A percentile compares a stretch with the other conserved stretches of the same genome.
Conservation (phyloP, 2,797 vertebrate genomes). For the Rhinatrema bivittatum region DNA sequence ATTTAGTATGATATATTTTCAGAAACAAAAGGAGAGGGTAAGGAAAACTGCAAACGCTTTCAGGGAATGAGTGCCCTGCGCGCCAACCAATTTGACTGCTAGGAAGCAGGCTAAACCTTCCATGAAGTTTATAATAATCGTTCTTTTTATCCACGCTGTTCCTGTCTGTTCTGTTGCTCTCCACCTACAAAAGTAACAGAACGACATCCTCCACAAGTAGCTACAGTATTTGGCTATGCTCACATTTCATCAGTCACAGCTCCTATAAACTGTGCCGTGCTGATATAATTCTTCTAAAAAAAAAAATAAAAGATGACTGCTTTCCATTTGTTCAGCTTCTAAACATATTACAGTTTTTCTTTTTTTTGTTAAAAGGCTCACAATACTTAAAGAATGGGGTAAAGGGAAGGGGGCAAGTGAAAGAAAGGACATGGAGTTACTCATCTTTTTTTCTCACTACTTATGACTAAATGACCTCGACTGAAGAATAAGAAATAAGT, state of each 20-base stretch:
- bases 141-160: no score
- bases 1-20: no score
- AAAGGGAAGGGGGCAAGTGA: slow-evolving; percentile 16
- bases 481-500: slow-evolving; percentile 60
- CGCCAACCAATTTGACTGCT: no score
- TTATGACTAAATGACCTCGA: slow-evolving; percentile 43
- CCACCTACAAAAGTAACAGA: slow-evolving; percentile 1
- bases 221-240: slow-evolving; percentile 13
- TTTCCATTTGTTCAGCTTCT: slow-evolving; percentile 41
- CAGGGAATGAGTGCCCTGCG: no score
- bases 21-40: no score
- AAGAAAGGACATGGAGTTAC: no score
- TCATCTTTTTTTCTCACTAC: no score
- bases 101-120: no score
- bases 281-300: slow-evolving; percentile 29
- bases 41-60: no score
- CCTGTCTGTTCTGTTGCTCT: slow-evolving; percentile 9
- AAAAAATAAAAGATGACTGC: no score
- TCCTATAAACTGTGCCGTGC: slow-evolving; percentile 31
- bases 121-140: no score
- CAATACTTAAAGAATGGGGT: slow-evolving; percentile 31
- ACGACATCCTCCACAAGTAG: slow-evolving; percentile 15
- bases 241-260: slow-evolving; percentile 37
- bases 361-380: no score
- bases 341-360: slow-evolving; percentile 23